Evolutionary conservation across 2,888 invertebrate genomes (phyloP), one percentile per base, ranked within the genome.

Genomic region (Asteroscopus sphinx): DNA sequence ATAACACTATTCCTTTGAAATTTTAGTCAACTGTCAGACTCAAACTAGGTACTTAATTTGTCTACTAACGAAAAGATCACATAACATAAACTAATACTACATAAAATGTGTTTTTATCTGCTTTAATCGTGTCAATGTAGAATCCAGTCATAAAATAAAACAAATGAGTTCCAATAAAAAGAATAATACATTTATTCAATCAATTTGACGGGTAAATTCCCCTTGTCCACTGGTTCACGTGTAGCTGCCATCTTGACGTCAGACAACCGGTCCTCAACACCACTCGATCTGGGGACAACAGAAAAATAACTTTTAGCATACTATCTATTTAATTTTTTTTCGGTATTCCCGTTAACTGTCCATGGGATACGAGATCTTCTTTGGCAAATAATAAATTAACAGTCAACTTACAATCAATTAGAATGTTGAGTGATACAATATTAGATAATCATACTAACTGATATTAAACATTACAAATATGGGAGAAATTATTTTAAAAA

Each of bases 271-370:
- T 74, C 64, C 51, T 51, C 61, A 67, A 45, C 56, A 25, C 68
- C 77, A 78, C 73, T 79, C 77, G 65, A 83, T 73, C 88, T 87
- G 87, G 45, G 74, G 65, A 77, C 83, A 87, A 85, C 9, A 73
- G 67, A 73, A 79, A 78, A 75, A 62, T 36, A 55, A 60, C 51
- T 46, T 61, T 67, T n/a, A n/a, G n/a, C n/a, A 61, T 41, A 73
- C 61, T 73, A 59, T 70, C 56, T 62, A 65, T 61, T 71, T 25
- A 12, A 37, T 52, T 49, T 37, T 32, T 15, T n/a, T 41, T 44
- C 6, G 30, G n/a, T 15, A 32, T 51, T 64, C 15, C 47, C 65
- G 47, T 41, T 56, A 54, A 16, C 25, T 12, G 21, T 30, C 11
- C 32, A 35, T 26, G 9, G 35, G 35, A 17, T 36, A 4, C 0